These are phyloP conservation scores for Sanderia malayensis DNA, from an alignment of 30 jellyfish, hydroid and myxozoan genomes.

Conservation along the genomic window DNA sequence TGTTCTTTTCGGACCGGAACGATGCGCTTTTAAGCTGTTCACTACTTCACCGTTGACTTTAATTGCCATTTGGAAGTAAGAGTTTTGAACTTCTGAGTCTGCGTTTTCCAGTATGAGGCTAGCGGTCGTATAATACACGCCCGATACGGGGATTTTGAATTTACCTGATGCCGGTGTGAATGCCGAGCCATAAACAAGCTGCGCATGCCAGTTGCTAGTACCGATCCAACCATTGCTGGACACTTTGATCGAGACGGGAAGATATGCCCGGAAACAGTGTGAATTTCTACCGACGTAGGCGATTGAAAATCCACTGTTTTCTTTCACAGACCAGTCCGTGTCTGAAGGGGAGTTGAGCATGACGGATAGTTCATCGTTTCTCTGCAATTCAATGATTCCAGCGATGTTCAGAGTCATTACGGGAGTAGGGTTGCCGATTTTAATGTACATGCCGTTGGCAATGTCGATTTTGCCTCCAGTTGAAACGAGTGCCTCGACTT, in stretches of 20 bases:
- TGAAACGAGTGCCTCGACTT: conserved; percentile 45
- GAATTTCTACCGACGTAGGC: conserved; percentile 69
- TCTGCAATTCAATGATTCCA: conserved; percentile 58
- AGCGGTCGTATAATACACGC: conserved; percentile 75
- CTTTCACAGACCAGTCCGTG: conserved; percentile 77
- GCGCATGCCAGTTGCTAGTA: conserved; percentile 29
- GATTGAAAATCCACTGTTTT: conserved; percentile 63
- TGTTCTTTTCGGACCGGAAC: conserved; percentile 37
- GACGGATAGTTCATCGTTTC: conserved; percentile 45
- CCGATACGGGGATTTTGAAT: conserved; percentile 55
- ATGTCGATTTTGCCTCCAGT: conserved; percentile 26
- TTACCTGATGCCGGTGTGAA: conserved; percentile 38
- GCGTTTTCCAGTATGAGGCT: conserved; percentile 70
- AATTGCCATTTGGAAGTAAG: conserved; percentile 29
- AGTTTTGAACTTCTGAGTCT: conserved; percentile 20
- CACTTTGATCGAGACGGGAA: not conserved
- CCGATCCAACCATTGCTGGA: conserved; percentile 25
- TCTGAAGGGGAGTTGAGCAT: conserved; percentile 60
- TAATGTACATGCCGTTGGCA: conserved; percentile 59
- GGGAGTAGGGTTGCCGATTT: conserved; percentile 57
- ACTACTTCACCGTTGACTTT: conserved; percentile 34
- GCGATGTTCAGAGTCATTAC: conserved; percentile 65
- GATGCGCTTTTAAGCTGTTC: conserved; percentile 44
- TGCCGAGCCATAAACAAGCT: conserved; percentile 24
- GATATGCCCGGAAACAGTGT: conserved; percentile 52